Conservation (phyloP, 2,888 invertebrate genomes). For the Campoletis raptor region DNA sequence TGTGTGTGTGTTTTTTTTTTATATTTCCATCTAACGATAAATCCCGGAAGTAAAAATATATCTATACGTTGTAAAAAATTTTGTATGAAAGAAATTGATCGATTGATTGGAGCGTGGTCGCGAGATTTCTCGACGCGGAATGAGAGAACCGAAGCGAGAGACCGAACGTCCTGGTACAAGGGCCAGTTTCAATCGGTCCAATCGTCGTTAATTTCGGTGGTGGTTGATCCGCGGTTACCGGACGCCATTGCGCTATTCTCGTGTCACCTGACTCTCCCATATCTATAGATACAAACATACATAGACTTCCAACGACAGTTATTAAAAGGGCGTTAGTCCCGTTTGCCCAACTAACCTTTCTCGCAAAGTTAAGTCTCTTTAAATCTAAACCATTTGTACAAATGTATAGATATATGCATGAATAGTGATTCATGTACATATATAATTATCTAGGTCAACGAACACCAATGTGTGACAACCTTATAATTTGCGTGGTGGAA, state of each 20-base stretch:
- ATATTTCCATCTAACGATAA: not conserved
- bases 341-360: not conserved
- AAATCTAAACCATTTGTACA: not conserved
- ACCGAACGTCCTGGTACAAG: slow-evolving; percentile 24
- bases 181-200: slow-evolving; percentile 70
- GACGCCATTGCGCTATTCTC: slow-evolving; percentile 54
- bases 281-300: not conserved
- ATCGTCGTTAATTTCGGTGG: slow-evolving; percentile 73
- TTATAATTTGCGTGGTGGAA: slow-evolving; percentile 76
- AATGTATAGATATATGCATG: not conserved
- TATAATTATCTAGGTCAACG: slow-evolving; percentile 50
- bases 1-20: too few relatives aligned
- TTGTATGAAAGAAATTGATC: slow-evolving; percentile 49
- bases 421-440: not conserved
- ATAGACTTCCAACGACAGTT: not conserved
- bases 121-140: slow-evolving; percentile 51
- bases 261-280: slow-evolving; percentile 54
- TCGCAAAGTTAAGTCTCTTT: slow-evolving; percentile 2
- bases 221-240: slow-evolving; percentile 71
- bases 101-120: slow-evolving; percentile 51
- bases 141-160: slow-evolving; percentile 34
- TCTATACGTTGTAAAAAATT: not conserved
- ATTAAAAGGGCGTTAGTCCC: not conserved
- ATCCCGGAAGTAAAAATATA: not conserved
- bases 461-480: slow-evolving; percentile 68